Base-by-base conservation (phyloP, 2,888 invertebrate genomes). In the Machimus atricapillus region DNA sequence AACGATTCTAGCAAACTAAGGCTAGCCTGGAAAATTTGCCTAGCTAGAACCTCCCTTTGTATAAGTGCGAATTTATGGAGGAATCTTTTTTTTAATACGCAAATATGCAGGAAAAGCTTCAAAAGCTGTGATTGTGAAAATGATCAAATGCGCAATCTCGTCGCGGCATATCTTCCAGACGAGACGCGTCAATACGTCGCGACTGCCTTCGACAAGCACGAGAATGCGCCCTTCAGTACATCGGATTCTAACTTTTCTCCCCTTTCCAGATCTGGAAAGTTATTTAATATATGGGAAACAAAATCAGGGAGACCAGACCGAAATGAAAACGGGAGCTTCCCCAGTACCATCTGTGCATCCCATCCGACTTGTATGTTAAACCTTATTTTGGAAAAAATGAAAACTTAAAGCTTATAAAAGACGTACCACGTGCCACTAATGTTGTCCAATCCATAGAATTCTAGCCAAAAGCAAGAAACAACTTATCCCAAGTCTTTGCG, bases 11-110 rank as follows among this genome's bases (percentile, higher is more conserved):
- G 88, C 88, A 87, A 89, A 90, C 90, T 90, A 89, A 89, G 89
- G 89, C 89, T 89, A 88, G 88, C 88, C 89, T 89, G 89, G 89
- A 89, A 89, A 89, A 89, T 89, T 89, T 89, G 88, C 88, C 88
- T 89, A 88, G 88, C 73, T 83, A 37, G 73, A n/a, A 83, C 40
- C n/a, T 83, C 40, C n/a, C 66, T 19, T 83, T 34, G 73, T 73
- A 43, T 83, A 73, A 14, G 73, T 83, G 83, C 37, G 46, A 66
- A 66, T 66, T 66, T 83, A 37, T 83, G 34, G 73, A 46, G 66
- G 66, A 83, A 83, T 52, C 23, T 66, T 66, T 66, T 66, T 81
- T 52, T 81, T 34, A 52, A 46, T 81, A 81, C 81, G 81, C 52
- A 81, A 81, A 81, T 81, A 81, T 81, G 46, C 52, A 81, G 81